Conservation (phyloP, 2,113 vertebrate genomes). For the Tenebrosternarchus preto region DNA sequence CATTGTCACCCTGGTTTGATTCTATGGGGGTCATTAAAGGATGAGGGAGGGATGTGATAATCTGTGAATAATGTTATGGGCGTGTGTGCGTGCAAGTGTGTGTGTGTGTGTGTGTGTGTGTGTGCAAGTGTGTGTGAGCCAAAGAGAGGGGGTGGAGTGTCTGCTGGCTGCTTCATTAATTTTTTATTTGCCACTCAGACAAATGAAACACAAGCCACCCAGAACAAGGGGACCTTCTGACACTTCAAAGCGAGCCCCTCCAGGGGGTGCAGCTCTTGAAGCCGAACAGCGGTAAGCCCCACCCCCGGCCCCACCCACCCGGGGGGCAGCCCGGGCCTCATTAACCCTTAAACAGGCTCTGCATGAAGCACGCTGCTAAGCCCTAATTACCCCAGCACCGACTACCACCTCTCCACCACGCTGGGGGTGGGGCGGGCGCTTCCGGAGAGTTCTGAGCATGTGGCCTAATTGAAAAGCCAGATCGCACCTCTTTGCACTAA, state of each 20-base stretch:
- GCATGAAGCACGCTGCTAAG: constrained; percentile 76
- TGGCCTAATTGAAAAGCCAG: constrained; percentile 91
- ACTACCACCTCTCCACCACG: constrained; percentile 59
- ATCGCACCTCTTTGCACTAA: constrained; percentile 84
- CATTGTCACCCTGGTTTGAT: constrained; percentile 63
- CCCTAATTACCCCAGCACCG: constrained; percentile 83
- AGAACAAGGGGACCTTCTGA: constrained; percentile 99
- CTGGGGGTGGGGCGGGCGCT: constrained; percentile 63
- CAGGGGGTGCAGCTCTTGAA: constrained; percentile 99
- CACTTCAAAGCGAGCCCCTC: constrained; percentile 99
- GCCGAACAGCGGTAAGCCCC: constrained; percentile 76
- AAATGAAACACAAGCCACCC: constrained; percentile 99
- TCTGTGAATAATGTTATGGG: constrained; percentile 97
- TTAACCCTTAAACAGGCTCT: constrained; percentile 99
- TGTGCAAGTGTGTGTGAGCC: constrained; percentile 41
- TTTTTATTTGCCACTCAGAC: constrained; percentile 99
- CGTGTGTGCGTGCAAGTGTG: constrained; percentile 55
- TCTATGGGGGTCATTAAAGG: constrained; percentile 69
- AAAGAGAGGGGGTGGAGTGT: constrained; percentile 53
- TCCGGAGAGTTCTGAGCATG: constrained; percentile 82
- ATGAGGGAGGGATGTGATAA: constrained; percentile 75
- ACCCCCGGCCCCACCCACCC: constrained; percentile 73
- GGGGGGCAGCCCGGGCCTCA: constrained; percentile 98
- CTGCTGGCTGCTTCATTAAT: constrained; percentile 98
- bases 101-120: constrained; percentile 23